Evolutionary conservation across 2,888 invertebrate genomes (phyloP).

Genomic region (Thelaira solivaga): DNA sequence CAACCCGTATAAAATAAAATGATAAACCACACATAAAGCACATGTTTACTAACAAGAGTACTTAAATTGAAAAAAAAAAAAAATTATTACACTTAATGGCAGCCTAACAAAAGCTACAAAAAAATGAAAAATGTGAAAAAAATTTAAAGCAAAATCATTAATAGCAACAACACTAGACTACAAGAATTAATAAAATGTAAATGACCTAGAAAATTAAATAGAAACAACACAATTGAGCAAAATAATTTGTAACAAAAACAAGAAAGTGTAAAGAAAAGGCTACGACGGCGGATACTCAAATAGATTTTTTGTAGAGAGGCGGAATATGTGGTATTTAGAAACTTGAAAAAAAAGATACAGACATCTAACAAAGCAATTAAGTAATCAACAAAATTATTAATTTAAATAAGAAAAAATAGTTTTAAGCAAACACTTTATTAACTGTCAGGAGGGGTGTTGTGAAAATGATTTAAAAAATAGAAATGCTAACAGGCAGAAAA

Average conservation of each 20-base stretch:
- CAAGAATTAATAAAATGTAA: conserved; percentile 50
- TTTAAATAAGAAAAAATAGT: conserved; percentile 20
- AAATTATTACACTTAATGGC: background rate
- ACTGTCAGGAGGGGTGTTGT: no score
- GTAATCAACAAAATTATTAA: conserved; percentile 52
- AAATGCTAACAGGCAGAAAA: no score
- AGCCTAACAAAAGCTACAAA: conserved; percentile 9
- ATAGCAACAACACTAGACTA: conserved; percentile 26
- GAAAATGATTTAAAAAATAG: no score
- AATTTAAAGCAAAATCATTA: conserved; percentile 5
- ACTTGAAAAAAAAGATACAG: conserved; percentile 4
- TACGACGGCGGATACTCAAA: no score
- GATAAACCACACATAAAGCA: background rate
- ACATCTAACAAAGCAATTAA: conserved; percentile 43
- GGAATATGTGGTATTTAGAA: background rate
- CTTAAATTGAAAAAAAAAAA: background rate
- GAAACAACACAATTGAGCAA: background rate
- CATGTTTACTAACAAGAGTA: background rate
- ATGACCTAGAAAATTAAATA: conserved; percentile 55
- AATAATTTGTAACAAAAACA: background rate
- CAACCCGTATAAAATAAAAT: background rate
- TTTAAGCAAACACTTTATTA: background rate
- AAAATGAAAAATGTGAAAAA: background rate
- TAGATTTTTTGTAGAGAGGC: background rate
- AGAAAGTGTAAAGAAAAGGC: background rate